Percentiles rank a stretch among this genome's conserved stretches.
Evolutionary conservation across 2,797 vertebrate genomes (phyloP).

Genomic region (Cynopterus sphinx): DNA sequence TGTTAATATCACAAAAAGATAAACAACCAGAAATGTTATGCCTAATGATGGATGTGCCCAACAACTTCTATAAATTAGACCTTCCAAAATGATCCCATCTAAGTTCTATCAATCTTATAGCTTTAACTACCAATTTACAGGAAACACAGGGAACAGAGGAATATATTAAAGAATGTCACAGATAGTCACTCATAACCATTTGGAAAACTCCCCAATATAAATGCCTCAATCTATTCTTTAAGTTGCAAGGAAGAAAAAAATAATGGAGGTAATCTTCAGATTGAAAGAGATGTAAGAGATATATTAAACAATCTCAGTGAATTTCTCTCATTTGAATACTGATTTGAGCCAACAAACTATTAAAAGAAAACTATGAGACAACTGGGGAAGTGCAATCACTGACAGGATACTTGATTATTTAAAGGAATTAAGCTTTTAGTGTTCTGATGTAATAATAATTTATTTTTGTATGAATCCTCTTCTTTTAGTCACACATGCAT

Average conservation of each 20-base stretch:
- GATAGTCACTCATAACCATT: background rate
- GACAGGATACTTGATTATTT: background rate
- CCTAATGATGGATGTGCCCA: background rate
- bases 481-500: background rate
- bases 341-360: background rate
- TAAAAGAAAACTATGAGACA: background rate
- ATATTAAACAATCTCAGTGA: background rate
- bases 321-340: background rate
- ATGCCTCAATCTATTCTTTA: background rate
- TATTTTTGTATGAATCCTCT: background rate
- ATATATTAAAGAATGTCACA: slow-evolving; percentile 16
- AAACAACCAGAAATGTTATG: slow-evolving; percentile 21
- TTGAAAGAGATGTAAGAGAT: background rate
- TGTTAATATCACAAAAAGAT: slow-evolving; percentile 16
- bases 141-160: background rate
- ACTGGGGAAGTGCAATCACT: background rate
- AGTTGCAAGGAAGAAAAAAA: background rate
- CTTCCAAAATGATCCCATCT: slow-evolving; percentile 41
- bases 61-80: background rate
- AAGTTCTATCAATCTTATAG: slow-evolving; percentile 36
- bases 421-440: background rate
- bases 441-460: background rate
- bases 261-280: background rate
- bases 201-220: slow-evolving; percentile 16
- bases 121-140: slow-evolving; percentile 25